phyloP scores from a whole-genome alignment of 1,140 invertebrate genomes.

The Cyphomyrmex costatus region DNA sequence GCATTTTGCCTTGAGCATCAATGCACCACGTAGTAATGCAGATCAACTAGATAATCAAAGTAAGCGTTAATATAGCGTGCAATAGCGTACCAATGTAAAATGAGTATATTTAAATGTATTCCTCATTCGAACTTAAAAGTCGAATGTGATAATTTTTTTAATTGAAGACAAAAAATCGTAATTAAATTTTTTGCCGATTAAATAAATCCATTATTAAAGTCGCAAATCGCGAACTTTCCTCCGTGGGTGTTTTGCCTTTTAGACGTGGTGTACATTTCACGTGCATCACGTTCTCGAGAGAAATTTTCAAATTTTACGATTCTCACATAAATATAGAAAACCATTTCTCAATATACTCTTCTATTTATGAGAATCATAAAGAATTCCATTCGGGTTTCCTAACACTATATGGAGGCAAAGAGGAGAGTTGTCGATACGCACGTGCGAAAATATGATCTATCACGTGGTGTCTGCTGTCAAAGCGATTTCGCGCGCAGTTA shows the following conservation, averaged over 20 bases:
- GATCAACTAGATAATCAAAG: background rate
- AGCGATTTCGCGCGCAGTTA: slow-evolving; percentile 6
- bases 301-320: background rate
- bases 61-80: background rate
- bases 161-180: background rate
- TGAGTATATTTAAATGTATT: background rate
- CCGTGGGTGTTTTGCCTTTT: background rate
- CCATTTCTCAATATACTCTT: background rate
- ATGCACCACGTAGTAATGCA: no score
- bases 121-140: background rate
- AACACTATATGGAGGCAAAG: background rate
- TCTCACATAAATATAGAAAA: background rate
- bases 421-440: background rate
- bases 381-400: background rate
- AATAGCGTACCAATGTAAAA: background rate
- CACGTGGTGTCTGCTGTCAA: slow-evolving; percentile 16
- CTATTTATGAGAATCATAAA: background rate
- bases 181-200: background rate
- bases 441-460: slow-evolving; percentile 18
- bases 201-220: slow-evolving; percentile 4
- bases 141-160: background rate
- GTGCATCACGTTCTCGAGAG: background rate
- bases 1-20: slow-evolving; percentile 6
- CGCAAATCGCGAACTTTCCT: background rate
- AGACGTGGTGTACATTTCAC: background rate